Percentiles rank a stretch among this genome's conserved stretches.
These are phyloP conservation scores for Heterotilapia buettikoferi DNA, from an alignment of 2,113 vertebrate genomes.

Conservation along the genomic window DNA sequence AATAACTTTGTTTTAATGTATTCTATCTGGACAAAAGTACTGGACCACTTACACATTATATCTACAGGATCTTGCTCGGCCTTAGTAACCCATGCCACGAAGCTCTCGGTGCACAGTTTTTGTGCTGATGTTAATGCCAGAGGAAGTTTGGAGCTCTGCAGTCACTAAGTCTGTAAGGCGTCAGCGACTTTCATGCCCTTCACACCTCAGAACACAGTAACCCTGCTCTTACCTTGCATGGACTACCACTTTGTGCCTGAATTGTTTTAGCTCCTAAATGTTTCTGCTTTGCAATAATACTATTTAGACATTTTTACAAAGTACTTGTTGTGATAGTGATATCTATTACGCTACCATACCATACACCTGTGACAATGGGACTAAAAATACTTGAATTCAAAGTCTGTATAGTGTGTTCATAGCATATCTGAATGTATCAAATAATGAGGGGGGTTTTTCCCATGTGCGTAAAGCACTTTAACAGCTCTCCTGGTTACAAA, in stretches of 20 bases:
- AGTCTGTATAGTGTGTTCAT: neutral
- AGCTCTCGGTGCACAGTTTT: neutral
- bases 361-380: neutral
- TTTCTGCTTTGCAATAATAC: neutral
- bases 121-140: neutral
- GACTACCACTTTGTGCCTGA: neutral
- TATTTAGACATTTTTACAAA: neutral
- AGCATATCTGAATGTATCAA: neutral
- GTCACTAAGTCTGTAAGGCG: neutral
- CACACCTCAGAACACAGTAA: neutral
- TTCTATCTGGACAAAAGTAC: neutral
- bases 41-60: neutral
- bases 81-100: neutral
- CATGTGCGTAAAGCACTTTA: neutral
- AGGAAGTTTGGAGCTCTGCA: neutral
- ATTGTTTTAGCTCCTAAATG: neutral
- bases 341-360: neutral
- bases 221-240: neutral
- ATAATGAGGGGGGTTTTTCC: neutral
- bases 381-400: neutral
- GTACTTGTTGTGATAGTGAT: neutral
- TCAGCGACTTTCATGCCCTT: rapidly evolving
- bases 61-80: neutral
- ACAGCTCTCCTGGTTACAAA: neutral
- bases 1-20: neutral